Base-by-base conservation (phyloP, 2,888 invertebrate species). In the Beris chalybata region DNA sequence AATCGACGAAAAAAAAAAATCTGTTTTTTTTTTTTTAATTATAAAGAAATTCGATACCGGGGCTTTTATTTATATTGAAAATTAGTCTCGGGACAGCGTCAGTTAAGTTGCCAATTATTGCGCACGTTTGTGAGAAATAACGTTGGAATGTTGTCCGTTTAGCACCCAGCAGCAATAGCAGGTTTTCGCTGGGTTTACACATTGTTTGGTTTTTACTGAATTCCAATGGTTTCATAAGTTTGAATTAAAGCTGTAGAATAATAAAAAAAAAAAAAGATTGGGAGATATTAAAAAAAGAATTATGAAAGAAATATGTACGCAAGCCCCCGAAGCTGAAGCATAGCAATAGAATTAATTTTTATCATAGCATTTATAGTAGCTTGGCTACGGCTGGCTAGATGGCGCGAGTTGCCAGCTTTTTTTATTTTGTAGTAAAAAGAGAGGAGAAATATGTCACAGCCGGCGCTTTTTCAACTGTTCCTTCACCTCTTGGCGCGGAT, bases 371-470 rank as follows among this genome's bases (percentile, higher is more conserved):
- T 38, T 38, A n/a, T n/a, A 32, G 32, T 7, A 38, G 38, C 38
- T 38, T 5, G 9, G 38, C 38, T 38, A 38, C 5, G 38, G 38
- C 38, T 9, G 9, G 38, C 38, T 38, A 38, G 22, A 22, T 22
- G 22, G 38, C 38, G 38, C 54, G 69, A 68, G 65, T 55, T 70
- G 64, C 15, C 11, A 45, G 64, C 54, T 47, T 70, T 67, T 70
- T 69, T 67, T 69, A 70, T 69, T 67, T 69, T 70, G 69, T 69
- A 65, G 70, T 59, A 44, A 38, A 22, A 22, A 38, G 38, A 58
- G 29, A 58, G 22, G 45, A 44, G 45, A 58, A 58, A 58, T 44
- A 58, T 58, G 58, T 58, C 47, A 58, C 58, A 9, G 56, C 56
- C 45, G 58, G 58, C 45, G 47, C 47, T 13, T 58, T 58, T 47